A percentile compares a stretch with the other conserved stretches of the same genome.
phyloP scores from a whole-genome alignment of 2,888 invertebrate species.

The Uropetala carovei region DNA sequence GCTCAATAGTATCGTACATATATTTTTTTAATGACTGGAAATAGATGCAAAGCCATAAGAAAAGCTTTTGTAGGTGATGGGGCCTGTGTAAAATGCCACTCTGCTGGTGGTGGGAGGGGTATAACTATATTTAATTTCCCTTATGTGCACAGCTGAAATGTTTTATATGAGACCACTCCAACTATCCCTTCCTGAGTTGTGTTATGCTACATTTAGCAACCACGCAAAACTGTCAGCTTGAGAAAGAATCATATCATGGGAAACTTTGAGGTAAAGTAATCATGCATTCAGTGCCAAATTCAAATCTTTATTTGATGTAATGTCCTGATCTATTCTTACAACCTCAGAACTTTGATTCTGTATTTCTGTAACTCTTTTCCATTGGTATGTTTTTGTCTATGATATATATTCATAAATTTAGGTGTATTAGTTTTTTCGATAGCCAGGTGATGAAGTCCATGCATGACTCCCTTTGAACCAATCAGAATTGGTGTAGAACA shows the following conservation, averaged over 20 bases:
- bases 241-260: constrained; percentile 12
- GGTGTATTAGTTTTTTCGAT: constrained; percentile 42
- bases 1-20: too few relatives aligned
- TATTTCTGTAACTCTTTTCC: constrained; percentile 14
- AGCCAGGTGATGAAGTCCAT: constrained; percentile 39
- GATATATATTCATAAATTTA: neutral
- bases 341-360: neutral
- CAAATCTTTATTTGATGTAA: neutral
- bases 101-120: neutral
- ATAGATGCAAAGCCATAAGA: too few relatives aligned
- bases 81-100: neutral
- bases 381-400: constrained; percentile 17
- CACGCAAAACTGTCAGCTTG: neutral
- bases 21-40: too few relatives aligned
- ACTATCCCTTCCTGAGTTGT: neutral
- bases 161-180: neutral
- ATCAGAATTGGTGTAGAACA: constrained; percentile 9
- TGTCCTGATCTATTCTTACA: neutral
- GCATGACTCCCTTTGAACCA: constrained; percentile 53
- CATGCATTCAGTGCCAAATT: constrained; percentile 1
- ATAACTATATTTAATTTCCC: neutral
- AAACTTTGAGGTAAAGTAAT: neutral
- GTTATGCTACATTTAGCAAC: neutral
- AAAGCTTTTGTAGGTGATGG: too few relatives aligned
- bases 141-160: neutral